Evolutionary conservation across 2,797 vertebrate species (phyloP).

Genomic region (Anabacerthia variegaticeps): DNA sequence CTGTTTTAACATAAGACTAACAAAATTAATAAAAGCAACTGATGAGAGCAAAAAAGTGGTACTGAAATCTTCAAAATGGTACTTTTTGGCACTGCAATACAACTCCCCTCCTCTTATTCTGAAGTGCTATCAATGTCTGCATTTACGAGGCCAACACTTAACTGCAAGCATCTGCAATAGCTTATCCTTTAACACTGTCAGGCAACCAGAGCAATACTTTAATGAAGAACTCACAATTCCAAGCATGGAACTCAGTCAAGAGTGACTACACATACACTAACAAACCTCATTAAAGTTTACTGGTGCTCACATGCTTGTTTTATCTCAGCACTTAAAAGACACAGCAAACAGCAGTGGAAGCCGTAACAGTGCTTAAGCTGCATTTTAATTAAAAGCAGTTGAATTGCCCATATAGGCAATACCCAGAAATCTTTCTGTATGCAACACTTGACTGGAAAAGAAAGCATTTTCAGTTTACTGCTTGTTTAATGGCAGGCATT

Average conservation of each 20-base stretch:
- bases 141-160: constrained; percentile 23
- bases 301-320: neutral
- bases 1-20: constrained; percentile 6
- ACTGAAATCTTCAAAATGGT: neutral
- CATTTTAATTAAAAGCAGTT: constrained; percentile 26
- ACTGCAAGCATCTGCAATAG: neutral
- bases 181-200: neutral
- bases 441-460: neutral
- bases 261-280: neutral
- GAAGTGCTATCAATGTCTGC: neutral
- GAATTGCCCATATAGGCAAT: neutral
- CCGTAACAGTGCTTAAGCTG: neutral
- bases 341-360: neutral
- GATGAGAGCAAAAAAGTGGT: fast-evolving
- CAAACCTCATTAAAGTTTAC: neutral
- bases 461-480: neutral
- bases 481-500: neutral
- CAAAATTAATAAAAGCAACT: neutral
- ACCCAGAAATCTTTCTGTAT: neutral
- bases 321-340: neutral
- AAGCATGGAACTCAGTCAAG: neutral
- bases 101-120: neutral
- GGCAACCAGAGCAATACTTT: neutral
- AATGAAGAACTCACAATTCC: constrained; percentile 35
- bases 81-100: neutral